A percentile compares a stretch with the other conserved stretches of the same genome.
These are phyloP conservation scores for Leptinotarsa undecemlineata DNA, from an alignment of 1,140 invertebrate species.

Conservation along the genomic window DNA sequence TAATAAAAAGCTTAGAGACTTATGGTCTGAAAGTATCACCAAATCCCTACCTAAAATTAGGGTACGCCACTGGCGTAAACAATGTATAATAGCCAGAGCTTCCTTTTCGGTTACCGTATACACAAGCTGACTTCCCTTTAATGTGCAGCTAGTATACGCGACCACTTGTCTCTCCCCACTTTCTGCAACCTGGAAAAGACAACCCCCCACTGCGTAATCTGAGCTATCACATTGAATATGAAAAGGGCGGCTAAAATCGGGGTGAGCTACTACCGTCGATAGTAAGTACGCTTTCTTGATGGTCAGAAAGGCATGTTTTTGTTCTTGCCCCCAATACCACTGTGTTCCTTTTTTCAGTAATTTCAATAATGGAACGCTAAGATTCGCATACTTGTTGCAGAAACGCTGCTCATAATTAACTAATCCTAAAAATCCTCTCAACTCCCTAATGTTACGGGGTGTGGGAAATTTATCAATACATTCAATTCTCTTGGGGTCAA, in stretches of 20 bases:
- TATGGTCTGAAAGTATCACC: background rate
- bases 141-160: constrained; percentile 6
- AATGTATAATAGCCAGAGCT: background rate
- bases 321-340: constrained; percentile 1
- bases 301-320: background rate
- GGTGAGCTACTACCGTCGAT: background rate
- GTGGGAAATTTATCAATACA: constrained; percentile 10
- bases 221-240: constrained; percentile 14
- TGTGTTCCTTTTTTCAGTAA: background rate
- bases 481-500: constrained; percentile 10
- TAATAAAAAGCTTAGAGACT: background rate
- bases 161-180: background rate
- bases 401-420: constrained; percentile 11
- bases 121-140: background rate
- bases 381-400: constrained; percentile 8
- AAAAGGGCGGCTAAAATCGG: background rate
- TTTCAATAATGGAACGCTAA: background rate
- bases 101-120: constrained; percentile 15
- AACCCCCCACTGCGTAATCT: constrained; percentile 10
- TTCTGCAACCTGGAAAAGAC: background rate
- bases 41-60: background rate
- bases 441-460: background rate
- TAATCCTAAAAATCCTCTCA: background rate
- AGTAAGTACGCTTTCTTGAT: constrained; percentile 10
- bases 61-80: background rate